These are phyloP conservation scores for Alca torda DNA, from an alignment of 2,797 vertebrate species.

Conservation along the genomic window DNA sequence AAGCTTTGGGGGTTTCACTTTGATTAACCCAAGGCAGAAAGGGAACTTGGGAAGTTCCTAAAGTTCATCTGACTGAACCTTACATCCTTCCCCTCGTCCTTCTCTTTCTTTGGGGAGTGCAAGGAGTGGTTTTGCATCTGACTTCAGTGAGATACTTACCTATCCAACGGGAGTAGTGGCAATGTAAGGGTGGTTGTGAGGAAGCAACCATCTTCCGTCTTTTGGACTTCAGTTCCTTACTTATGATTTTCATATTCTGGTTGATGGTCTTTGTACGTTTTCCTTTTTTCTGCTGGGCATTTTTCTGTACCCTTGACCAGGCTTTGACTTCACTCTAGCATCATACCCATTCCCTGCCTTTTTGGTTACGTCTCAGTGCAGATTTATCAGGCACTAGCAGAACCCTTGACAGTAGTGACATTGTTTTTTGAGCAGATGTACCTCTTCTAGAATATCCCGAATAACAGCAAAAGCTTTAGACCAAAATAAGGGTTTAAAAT, in stretches of 20 bases:
- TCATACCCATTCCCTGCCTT: not conserved
- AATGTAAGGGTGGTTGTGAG: fast-evolving
- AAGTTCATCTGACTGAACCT: not conserved
- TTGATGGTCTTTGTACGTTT: not conserved
- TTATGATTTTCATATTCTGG: not conserved
- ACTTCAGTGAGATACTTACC: not conserved
- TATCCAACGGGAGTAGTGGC: fast-evolving
- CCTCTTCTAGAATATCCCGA: not conserved
- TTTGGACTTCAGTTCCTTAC: not conserved
- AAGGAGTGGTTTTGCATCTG: not conserved
- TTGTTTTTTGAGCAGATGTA: not conserved
- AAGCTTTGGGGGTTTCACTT: not conserved
- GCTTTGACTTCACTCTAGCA: not conserved
- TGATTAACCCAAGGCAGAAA: not conserved
- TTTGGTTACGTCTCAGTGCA: not conserved
- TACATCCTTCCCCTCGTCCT: not conserved
- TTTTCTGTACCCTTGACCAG: not conserved
- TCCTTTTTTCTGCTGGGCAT: not conserved
- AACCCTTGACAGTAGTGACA: not conserved
- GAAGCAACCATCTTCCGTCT: not conserved
- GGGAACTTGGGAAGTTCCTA: not conserved
- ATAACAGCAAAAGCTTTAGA: not conserved
- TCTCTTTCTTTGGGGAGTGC: not conserved
- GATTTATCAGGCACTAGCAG: not conserved
- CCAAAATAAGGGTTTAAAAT: not conserved